Evolutionary conservation across 2,888 invertebrate species (phyloP).

Genomic region (Eugnorisma glareosa): DNA sequence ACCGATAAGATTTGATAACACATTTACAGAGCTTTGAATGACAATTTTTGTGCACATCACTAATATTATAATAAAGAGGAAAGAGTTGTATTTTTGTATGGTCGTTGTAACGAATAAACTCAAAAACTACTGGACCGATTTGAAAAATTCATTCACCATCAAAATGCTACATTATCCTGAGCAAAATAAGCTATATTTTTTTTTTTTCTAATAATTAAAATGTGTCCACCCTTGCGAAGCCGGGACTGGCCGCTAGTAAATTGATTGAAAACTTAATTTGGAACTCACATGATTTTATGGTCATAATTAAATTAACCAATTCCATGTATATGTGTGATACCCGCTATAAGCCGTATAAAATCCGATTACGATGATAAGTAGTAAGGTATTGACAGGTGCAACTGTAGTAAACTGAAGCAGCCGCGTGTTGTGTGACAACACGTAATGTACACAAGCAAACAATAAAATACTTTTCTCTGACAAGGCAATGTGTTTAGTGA

Average conservation of each 20-base stretch:
- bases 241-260: too few species aligned
- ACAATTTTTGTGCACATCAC: slow-evolving; percentile 1
- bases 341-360: slow-evolving; percentile 9
- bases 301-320: slow-evolving; percentile 19
- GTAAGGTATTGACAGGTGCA: slow-evolving; percentile 22
- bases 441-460: slow-evolving; percentile 28
- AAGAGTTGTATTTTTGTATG: too few species aligned
- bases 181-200: too few species aligned
- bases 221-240: too few species aligned
- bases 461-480: slow-evolving; percentile 16
- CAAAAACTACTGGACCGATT: too few species aligned
- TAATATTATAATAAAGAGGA: too few species aligned
- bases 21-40: not conserved
- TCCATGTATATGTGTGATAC: not conserved
- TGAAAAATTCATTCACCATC: too few species aligned
- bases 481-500: slow-evolving; percentile 26
- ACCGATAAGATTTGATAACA: not conserved
- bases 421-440: slow-evolving; percentile 7
- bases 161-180: too few species aligned
- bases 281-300: not conserved
- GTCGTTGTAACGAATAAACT: too few species aligned
- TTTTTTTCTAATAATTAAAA: too few species aligned
- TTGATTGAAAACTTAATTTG: slow-evolving; percentile 10
- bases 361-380: slow-evolving; percentile 26
- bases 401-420: slow-evolving; percentile 3